Evolutionary conservation across 2,797 vertebrate species (phyloP).

Genomic region (Semotilus atromaculatus): DNA sequence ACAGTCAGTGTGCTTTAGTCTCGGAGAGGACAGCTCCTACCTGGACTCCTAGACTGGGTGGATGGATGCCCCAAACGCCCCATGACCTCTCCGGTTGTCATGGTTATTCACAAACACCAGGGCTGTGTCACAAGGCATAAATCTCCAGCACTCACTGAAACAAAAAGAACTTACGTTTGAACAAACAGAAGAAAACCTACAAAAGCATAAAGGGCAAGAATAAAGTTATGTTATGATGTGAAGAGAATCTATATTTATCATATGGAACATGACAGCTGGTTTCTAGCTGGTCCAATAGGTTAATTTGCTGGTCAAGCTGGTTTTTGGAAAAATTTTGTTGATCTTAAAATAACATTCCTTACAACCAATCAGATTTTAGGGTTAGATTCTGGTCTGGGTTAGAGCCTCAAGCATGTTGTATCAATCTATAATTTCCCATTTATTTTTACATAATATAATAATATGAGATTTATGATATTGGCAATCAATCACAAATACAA

Average conservation of each 20-base stretch:
- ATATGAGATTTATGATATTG: background rate
- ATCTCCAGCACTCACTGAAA: slow-evolving; percentile 80
- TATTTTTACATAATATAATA: background rate
- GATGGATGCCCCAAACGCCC: slow-evolving; percentile 80
- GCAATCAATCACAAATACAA: background rate
- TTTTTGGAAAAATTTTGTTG: background rate
- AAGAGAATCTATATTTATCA: background rate
- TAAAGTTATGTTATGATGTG: background rate
- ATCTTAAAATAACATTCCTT: background rate
- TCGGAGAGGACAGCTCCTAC: slow-evolving; percentile 61
- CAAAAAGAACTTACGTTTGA: slow-evolving; percentile 1
- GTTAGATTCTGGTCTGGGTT: background rate
- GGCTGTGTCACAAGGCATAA: slow-evolving; percentile 77
- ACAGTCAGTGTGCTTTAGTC: slow-evolving; percentile 20
- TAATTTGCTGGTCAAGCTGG: background rate
- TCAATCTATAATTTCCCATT: background rate
- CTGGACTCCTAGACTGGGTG: slow-evolving; percentile 82
- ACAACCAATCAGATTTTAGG: background rate
- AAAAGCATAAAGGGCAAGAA: slow-evolving; percentile 1
- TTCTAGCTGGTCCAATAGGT: background rate
- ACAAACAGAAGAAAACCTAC: background rate
- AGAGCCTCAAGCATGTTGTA: background rate
- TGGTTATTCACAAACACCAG: slow-evolving; percentile 87
- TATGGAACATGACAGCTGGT: background rate
- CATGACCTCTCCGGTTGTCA: slow-evolving; percentile 82